These are phyloP conservation scores for Mormyrops boulengeri DNA, from an alignment of 2,797 vertebrate genomes.

Conservation along the genomic window DNA sequence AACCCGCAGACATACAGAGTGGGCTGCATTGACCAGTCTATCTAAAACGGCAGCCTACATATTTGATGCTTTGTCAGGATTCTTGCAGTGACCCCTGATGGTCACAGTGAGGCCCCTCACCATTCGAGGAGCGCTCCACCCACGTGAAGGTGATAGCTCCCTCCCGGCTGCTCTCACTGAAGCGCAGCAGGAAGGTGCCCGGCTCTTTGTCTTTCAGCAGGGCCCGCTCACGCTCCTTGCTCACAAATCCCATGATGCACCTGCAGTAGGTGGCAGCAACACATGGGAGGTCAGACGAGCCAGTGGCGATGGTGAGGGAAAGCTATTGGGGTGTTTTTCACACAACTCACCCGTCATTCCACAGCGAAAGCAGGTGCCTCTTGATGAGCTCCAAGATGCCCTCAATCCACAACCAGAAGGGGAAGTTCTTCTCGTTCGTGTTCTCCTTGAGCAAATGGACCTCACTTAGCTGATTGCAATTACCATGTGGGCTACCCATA, in stretches of 20 bases:
- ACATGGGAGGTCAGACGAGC: neutral
- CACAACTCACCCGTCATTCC: slow-evolving; percentile 87
- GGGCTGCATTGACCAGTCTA: neutral
- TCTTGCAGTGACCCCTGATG: neutral
- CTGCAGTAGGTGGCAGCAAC: slow-evolving; percentile 48
- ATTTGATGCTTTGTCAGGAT: neutral
- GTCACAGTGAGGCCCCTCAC: slow-evolving; percentile 42
- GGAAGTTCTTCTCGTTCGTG: slow-evolving; percentile 78
- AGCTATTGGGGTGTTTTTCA: neutral
- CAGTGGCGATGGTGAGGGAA: neutral
- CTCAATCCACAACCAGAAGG: slow-evolving; percentile 98
- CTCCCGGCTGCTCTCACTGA: slow-evolving; percentile 89
- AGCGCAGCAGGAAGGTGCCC: slow-evolving; percentile 85
- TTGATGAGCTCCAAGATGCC: slow-evolving; percentile 94
- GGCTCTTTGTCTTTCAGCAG: slow-evolving; percentile 74
- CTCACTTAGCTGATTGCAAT: neutral
- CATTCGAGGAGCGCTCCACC: slow-evolving; percentile 55
- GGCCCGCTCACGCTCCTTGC: slow-evolving; percentile 76
- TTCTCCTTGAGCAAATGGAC: slow-evolving; percentile 59
- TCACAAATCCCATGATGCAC: slow-evolving; percentile 89
- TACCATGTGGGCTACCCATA: neutral
- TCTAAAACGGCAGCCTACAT: neutral
- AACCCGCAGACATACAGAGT: neutral
- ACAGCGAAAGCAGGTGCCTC: slow-evolving; percentile 80
- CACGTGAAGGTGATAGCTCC: slow-evolving; percentile 79